These are phyloP conservation scores for Cheirogaleus major DNA, from an alignment of 2,797 vertebrate genomes.

Conservation along the genomic window DNA sequence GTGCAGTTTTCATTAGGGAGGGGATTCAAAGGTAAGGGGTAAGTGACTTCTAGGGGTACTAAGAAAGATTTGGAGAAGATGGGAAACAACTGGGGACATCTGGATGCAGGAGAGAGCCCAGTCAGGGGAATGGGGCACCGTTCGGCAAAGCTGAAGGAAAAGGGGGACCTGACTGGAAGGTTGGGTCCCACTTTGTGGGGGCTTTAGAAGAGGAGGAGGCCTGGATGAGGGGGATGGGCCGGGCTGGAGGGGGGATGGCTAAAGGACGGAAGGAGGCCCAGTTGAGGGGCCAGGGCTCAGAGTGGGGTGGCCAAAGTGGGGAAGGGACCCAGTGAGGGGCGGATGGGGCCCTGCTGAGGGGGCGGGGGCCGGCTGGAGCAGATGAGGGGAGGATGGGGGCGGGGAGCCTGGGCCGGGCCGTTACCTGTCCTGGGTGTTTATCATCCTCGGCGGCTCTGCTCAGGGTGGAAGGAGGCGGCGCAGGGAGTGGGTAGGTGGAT, in stretches of 20 bases:
- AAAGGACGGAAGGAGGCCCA: slow-evolving; percentile 48
- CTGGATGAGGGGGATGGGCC: slow-evolving; percentile 64
- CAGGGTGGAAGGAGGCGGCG: slow-evolving; percentile 80
- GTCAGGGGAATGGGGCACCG: neutral
- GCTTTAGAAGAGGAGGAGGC: neutral
- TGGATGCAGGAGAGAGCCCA: neutral
- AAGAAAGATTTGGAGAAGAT: neutral
- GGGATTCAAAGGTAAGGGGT: neutral
- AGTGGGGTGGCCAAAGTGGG: neutral
- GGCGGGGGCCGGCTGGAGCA: neutral
- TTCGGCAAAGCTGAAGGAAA: neutral
- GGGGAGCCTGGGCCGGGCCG: slow-evolving; percentile 74
- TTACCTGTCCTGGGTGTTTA: slow-evolving; percentile 89
- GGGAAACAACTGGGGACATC: neutral
- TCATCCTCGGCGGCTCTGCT: slow-evolving; percentile 84
- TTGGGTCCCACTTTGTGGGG: neutral
- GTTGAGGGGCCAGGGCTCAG: neutral
- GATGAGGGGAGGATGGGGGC: slow-evolving; percentile 54
- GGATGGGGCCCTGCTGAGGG: neutral
- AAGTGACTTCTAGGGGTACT: neutral
- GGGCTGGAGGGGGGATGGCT: neutral
- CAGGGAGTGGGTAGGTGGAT: slow-evolving; percentile 70
- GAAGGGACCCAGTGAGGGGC: neutral
- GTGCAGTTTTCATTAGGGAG: neutral
- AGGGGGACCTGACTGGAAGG: neutral